These are phyloP conservation scores for Lycocerus yunnanus DNA, from an alignment of 2,888 invertebrate species.

Conservation along the genomic window DNA sequence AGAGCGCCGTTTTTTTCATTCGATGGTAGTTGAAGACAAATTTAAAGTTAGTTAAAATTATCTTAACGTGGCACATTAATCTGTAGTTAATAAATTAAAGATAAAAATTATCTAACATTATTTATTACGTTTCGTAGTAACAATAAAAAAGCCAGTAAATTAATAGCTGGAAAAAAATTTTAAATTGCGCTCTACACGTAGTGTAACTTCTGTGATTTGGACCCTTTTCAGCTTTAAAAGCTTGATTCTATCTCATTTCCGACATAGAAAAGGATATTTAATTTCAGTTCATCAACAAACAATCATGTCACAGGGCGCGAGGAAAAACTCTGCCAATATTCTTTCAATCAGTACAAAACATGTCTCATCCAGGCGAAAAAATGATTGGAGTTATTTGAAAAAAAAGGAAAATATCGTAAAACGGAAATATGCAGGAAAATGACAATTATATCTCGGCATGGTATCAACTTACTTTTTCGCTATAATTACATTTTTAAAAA, in stretches of 20 bases:
- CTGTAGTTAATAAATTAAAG: not conserved
- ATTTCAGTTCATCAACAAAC: slow-evolving; percentile 53
- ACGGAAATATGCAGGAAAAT: slow-evolving; percentile 55
- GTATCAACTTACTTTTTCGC: slow-evolving; percentile 5
- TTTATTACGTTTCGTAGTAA: not conserved
- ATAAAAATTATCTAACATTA: not conserved
- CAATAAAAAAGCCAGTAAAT: not conserved
- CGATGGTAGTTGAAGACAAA: not conserved
- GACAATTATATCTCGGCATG: slow-evolving; percentile 44
- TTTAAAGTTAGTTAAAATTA: not conserved
- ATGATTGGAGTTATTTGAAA: slow-evolving; percentile 47
- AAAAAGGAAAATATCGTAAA: slow-evolving; percentile 38
- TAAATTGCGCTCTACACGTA: slow-evolving; percentile 1
- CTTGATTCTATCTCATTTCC: slow-evolving; percentile 50
- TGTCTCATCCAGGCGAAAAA: slow-evolving; percentile 49
- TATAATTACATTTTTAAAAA: slow-evolving; percentile 14
- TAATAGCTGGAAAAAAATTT: not conserved
- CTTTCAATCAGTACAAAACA: slow-evolving; percentile 54
- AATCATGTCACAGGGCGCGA: slow-evolving; percentile 45
- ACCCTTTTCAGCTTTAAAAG: slow-evolving; percentile 23
- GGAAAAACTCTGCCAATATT: slow-evolving; percentile 50
- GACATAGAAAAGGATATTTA: slow-evolving; percentile 53
- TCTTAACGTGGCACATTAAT: not conserved
- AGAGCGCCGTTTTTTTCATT: slow-evolving; percentile 8
- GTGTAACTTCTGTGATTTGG: slow-evolving; percentile 16